Base-by-base conservation (phyloP, 2,113 vertebrate genomes). In the Ictidomys tridecemlineatus region DNA sequence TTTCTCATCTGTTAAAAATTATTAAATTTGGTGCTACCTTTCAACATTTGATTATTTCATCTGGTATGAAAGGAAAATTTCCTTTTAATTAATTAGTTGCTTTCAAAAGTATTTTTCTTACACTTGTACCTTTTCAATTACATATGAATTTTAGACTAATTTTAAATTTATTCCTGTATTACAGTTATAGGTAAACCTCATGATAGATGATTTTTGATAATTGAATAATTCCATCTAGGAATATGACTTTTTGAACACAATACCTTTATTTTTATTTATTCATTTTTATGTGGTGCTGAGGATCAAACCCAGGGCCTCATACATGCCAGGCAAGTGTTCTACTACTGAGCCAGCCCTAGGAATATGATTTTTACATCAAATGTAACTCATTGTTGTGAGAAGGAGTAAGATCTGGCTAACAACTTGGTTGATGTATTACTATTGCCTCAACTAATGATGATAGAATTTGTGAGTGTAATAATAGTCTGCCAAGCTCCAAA, bases 381-480 rank as follows among this genome's bases (percentile, higher is more conserved):
- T 77, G 14, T 13, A 85, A 63, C 24, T 0, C 39, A 22, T n/a
- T 5, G 0, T 14, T 18, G 4, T 30, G 2, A 7, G 24, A 10
- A 74, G 8, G 20, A 12, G 28, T 28, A 91, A 14, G 30, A 16
- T 34, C 67, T 73, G 10, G 28, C 34, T 34, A 58, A 4, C 18
- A 84, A 72, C 17, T 63, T 37, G 10, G 3, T 30, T n/a, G 53
- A 37, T 18, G 4, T 13, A 14, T 12, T 30, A 53, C 51, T 34
- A 58, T 39, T 58, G 78, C 79, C 30, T 83, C 67, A 48, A 32
- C 42, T 91, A 14, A 58, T 12, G 8, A n/a, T n/a, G 48, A 67
- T 58, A 61, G 69, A 22, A 61, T 8, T 42, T 39, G 32, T 24
- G 11, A 61, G 4, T 9, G 28, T 39, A 74, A 61, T 9, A 10